Conservation (phyloP, 2,797 vertebrate genomes). For the Pseudochromis fuscus region DNA sequence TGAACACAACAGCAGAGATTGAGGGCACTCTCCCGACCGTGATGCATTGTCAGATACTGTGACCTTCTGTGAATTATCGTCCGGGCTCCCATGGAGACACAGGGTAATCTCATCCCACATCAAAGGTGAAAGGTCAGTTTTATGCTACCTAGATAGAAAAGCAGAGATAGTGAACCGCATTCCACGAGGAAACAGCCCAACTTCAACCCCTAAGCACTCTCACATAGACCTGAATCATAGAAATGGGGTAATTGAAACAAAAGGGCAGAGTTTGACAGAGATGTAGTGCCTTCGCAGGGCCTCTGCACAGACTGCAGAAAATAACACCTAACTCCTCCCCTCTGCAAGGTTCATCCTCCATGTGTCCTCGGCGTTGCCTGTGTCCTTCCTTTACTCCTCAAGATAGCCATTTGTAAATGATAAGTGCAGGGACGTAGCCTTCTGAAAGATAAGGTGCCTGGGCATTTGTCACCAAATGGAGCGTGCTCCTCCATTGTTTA, state of each 20-base stretch:
- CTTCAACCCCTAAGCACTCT: slow-evolving; percentile 70
- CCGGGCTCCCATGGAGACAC: slow-evolving; percentile 42
- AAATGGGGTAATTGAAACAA: slow-evolving; percentile 83
- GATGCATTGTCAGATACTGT: slow-evolving; percentile 46
- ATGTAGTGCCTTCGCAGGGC: slow-evolving; percentile 75
- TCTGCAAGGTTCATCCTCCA: slow-evolving; percentile 69
- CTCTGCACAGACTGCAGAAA: slow-evolving; percentile 79
- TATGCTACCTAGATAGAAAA: slow-evolving; percentile 48
- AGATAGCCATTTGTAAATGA: slow-evolving; percentile 81
- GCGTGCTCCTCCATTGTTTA: slow-evolving; percentile 70
- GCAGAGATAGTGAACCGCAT: slow-evolving; percentile 48
- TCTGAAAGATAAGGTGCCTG: slow-evolving; percentile 74
- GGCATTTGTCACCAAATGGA: slow-evolving; percentile 82
- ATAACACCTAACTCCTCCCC: slow-evolving; percentile 76
- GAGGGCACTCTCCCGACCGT: slow-evolving; percentile 47
- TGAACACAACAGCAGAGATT: slow-evolving; percentile 48
- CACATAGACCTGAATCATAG: slow-evolving; percentile 78
- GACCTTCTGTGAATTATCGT: slow-evolving; percentile 57
- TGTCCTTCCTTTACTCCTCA: slow-evolving; percentile 74
- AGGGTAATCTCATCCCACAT: slow-evolving; percentile 64
- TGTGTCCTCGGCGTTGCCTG: slow-evolving; percentile 64
- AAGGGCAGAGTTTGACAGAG: slow-evolving; percentile 84
- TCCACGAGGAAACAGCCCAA: slow-evolving; percentile 59
- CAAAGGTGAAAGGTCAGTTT: slow-evolving; percentile 68
- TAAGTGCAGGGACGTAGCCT: slow-evolving; percentile 69